Percentiles rank a stretch among this genome's conserved stretches.
Conservation (phyloP, 2,797 vertebrate genomes). For the Rhadinocentrus ornatus region DNA sequence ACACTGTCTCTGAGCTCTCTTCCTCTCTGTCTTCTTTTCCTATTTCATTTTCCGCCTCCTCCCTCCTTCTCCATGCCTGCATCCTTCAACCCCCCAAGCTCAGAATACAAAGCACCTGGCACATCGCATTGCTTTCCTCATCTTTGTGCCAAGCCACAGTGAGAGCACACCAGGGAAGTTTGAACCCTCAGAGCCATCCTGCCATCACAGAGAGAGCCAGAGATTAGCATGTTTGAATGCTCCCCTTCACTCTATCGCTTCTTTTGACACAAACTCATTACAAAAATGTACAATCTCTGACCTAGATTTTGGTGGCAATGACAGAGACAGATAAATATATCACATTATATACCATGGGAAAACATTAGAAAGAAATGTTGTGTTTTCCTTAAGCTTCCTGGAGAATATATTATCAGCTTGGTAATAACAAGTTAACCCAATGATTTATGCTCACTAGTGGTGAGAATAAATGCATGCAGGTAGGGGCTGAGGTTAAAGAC, state of each 20-base stretch:
- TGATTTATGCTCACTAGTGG: slow-evolving; percentile 67
- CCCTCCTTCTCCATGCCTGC: slow-evolving; percentile 18
- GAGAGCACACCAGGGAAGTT: slow-evolving; percentile 42
- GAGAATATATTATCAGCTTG: slow-evolving; percentile 68
- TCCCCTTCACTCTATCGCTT: slow-evolving; percentile 53
- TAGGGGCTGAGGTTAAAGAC: slow-evolving; percentile 66
- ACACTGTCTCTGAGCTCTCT: slow-evolving; percentile 53
- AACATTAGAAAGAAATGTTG: slow-evolving; percentile 66
- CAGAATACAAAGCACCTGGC: slow-evolving; percentile 74
- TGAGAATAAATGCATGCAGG: slow-evolving; percentile 35
- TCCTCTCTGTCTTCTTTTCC: slow-evolving; percentile 44
- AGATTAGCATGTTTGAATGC: slow-evolving; percentile 70
- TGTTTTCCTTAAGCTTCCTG: slow-evolving; percentile 59
- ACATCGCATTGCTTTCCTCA: slow-evolving; percentile 51
- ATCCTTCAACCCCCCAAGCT: slow-evolving; percentile 47
- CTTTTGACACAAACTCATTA: slow-evolving; percentile 67
- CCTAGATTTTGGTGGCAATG: slow-evolving; percentile 13
- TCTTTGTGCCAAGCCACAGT: slow-evolving; percentile 61
- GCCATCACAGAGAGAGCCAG: slow-evolving; percentile 47
- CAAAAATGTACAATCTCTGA: slow-evolving; percentile 42
- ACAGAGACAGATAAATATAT: slow-evolving; percentile 22
- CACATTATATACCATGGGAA: slow-evolving; percentile 32
- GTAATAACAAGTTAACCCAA: slow-evolving; percentile 65
- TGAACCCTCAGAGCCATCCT: slow-evolving; percentile 33
- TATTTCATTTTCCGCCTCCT: slow-evolving; percentile 35